These are phyloP conservation scores for Psammodynastes pulverulentus DNA, from an alignment of 2,113 vertebrate species.

Conservation along the genomic window DNA sequence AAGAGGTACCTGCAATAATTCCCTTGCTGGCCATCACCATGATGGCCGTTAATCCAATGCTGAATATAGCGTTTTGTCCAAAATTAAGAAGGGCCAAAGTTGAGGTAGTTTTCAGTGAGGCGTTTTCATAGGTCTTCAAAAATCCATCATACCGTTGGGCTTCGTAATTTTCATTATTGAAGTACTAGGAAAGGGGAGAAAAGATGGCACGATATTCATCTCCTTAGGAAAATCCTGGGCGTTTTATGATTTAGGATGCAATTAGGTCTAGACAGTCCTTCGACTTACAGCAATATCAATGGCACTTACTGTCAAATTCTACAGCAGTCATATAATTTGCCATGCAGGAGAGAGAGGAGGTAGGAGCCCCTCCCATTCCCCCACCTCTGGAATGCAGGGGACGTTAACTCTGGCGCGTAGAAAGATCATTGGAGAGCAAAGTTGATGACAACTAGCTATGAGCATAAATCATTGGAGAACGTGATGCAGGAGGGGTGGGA, in stretches of 20 bases:
- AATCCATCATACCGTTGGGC: slow-evolving; percentile 88
- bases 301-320: no score
- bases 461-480: no score
- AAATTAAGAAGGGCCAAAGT: slow-evolving; percentile 96
- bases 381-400: no score
- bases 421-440: no score
- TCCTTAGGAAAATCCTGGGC: background rate
- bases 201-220: background rate
- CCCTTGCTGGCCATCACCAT: slow-evolving; percentile 95
- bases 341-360: no score
- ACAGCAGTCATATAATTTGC: no score
- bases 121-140: slow-evolving; percentile 87
- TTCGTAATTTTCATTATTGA: slow-evolving; percentile 98
- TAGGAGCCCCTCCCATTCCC: no score
- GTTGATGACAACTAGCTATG: no score
- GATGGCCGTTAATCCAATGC: slow-evolving; percentile 85
- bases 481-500: no score
- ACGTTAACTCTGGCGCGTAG: no score
- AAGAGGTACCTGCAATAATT: slow-evolving; percentile 86
- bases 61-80: slow-evolving; percentile 93
- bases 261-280: no score
- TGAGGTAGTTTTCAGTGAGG: slow-evolving; percentile 92
- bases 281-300: no score
- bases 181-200: slow-evolving; percentile 78
- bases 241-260: background rate